Conservation (phyloP, 2,888 invertebrate genomes). For the Hermaeophaga mercurialis region DNA sequence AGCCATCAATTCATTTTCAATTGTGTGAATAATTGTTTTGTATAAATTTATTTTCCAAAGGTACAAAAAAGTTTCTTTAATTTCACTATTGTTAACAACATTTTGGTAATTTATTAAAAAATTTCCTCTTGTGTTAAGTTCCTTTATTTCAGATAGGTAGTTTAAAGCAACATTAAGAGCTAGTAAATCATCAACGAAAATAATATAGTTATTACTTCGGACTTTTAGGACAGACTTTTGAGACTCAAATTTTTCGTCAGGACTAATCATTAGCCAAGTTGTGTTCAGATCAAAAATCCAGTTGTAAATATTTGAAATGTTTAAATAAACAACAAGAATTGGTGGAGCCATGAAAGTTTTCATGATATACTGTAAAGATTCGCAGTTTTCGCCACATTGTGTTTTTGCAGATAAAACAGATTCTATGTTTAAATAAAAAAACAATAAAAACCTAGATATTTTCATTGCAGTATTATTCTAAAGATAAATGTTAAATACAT, state of each 20-base stretch:
- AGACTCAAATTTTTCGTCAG: neutral
- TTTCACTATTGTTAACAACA: neutral
- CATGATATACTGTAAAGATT: neutral
- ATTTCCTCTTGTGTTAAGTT: slow-evolving; percentile 3
- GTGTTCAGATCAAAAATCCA: slow-evolving; percentile 3
- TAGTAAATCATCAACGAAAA: slow-evolving; percentile 6
- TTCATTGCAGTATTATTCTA: no score
- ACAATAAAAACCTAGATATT: no score
- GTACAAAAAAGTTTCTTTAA: neutral
- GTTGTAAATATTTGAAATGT: neutral
- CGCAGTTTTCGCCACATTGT: no score
- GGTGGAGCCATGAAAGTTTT: slow-evolving; percentile 5
- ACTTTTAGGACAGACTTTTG: neutral
- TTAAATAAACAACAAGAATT: slow-evolving; percentile 1
- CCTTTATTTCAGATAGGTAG: neutral
- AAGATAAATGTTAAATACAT: no score
- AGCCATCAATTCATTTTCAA: neutral
- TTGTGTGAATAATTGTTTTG: slow-evolving; percentile 6
- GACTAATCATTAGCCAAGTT: neutral
- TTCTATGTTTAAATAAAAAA: no score
- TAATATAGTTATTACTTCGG: slow-evolving; percentile 6
- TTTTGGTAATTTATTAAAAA: slow-evolving; percentile 10
- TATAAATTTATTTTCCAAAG: slow-evolving; percentile 4
- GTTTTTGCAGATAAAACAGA: no score
- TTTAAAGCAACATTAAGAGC: neutral